phyloP scores from a whole-genome alignment of 2,797 vertebrate species.

The Onychomys torridus region DNA sequence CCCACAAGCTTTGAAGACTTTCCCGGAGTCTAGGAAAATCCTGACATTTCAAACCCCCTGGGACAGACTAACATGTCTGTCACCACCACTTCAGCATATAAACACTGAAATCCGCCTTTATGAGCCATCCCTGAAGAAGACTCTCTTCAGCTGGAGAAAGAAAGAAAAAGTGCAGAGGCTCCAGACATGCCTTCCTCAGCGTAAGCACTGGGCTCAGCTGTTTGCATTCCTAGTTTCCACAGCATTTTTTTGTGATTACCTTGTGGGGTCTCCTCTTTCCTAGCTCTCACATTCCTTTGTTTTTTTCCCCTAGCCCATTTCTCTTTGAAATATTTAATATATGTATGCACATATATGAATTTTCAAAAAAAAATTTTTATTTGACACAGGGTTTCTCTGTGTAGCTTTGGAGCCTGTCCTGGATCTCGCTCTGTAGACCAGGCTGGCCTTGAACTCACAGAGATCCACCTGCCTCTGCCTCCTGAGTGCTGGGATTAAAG shows the following conservation, averaged over 20 bases:
- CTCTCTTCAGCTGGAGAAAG: neutral
- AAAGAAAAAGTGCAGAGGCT: neutral
- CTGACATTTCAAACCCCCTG: neutral
- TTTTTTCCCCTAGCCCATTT: neutral
- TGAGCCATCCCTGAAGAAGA: neutral
- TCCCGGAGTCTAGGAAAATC: neutral
- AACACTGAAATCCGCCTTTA: too few relatives aligned
- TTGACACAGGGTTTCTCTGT: too few relatives aligned
- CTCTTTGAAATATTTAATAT: neutral
- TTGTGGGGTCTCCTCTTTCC: neutral
- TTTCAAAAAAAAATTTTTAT: neutral
- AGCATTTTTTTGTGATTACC: neutral
- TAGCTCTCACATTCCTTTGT: neutral
- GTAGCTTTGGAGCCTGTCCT: too few relatives aligned
- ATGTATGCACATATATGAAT: neutral
- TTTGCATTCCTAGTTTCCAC: neutral
- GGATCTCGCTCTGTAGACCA: too few relatives aligned
- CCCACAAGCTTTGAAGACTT: neutral
- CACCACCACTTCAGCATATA: neutral
- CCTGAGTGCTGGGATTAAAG: too few relatives aligned
- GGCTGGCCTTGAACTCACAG: too few relatives aligned
- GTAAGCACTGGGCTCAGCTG: accelerated
- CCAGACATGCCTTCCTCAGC: accelerated
- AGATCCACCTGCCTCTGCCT: too few relatives aligned
- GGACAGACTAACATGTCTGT: neutral